Evolutionary conservation across 2,113 vertebrate species (phyloP).

Genomic region (Glareola pratincola): DNA sequence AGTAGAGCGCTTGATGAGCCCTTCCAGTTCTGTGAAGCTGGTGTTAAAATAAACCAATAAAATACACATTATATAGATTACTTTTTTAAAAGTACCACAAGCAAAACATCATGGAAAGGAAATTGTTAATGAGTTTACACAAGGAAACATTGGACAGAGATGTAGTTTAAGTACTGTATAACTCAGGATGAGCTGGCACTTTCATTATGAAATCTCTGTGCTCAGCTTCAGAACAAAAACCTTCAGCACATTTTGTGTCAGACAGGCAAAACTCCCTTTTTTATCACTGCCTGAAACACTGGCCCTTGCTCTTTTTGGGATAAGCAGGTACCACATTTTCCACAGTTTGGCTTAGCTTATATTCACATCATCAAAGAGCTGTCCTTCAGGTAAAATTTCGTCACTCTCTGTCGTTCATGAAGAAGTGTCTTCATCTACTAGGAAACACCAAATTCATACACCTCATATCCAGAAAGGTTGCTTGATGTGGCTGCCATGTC

Average conservation of each 20-base stretch:
- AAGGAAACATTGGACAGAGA: neutral
- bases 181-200: neutral
- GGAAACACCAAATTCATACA: neutral
- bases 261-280: neutral
- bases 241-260: neutral
- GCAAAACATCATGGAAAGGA: neutral
- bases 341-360: neutral
- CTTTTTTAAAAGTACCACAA: neutral
- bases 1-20: neutral
- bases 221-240: neutral
- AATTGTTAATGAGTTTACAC: neutral
- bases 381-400: neutral
- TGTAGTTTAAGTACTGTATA: neutral
- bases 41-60: neutral
- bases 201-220: neutral
- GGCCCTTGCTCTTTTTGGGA: accelerated
- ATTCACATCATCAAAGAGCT: neutral
- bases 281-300: neutral
- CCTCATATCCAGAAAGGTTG: neutral
- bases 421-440: neutral
- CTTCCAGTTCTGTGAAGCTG: neutral
- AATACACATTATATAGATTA: neutral
- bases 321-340: neutral
- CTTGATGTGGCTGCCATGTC: neutral
- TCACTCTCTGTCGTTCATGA: neutral